A percentile compares a stretch with the other conserved stretches of the same genome.
phyloP scores from a whole-genome alignment of 2,888 invertebrate species.

The Synergus japonicus region DNA sequence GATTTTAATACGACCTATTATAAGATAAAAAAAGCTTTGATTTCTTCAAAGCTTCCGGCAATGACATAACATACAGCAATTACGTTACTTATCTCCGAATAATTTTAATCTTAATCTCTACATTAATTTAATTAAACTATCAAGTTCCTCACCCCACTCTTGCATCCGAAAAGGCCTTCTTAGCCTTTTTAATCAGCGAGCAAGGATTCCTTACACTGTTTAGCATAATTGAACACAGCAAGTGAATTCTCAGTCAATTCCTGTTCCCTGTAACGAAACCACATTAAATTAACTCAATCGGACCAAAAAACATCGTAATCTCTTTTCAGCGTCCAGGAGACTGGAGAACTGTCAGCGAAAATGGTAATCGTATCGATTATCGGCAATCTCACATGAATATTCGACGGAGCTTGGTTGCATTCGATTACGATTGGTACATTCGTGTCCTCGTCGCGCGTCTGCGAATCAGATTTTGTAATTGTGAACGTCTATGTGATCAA shows the following conservation, averaged over 20 bases:
- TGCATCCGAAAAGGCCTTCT: no score
- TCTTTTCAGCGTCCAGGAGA: constrained; percentile 31
- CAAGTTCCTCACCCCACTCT: no score
- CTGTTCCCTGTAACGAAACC: constrained; percentile 18
- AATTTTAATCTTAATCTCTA: no score
- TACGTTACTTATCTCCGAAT: no score
- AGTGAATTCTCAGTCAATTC: constrained; percentile 31
- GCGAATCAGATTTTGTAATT: neutral
- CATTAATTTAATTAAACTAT: no score
- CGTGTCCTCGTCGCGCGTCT: constrained; percentile 28
- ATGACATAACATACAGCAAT: no score
- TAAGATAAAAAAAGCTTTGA: no score
- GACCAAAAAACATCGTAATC: constrained; percentile 36
- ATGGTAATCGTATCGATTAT: constrained; percentile 41
- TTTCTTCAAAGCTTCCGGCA: no score
- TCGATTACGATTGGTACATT: constrained; percentile 40
- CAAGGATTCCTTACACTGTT: neutral
- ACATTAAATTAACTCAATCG: constrained; percentile 38
- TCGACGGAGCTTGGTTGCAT: constrained; percentile 40
- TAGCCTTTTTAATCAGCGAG: neutral
- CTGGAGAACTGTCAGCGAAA: constrained; percentile 39
- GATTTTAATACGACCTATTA: no score
- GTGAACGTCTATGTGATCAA: neutral
- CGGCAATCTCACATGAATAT: constrained; percentile 40
- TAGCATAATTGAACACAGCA: constrained; percentile 25